These are phyloP conservation scores for Antrozous pallidus DNA, from an alignment of 2,797 vertebrate genomes.

Conservation along the genomic window DNA sequence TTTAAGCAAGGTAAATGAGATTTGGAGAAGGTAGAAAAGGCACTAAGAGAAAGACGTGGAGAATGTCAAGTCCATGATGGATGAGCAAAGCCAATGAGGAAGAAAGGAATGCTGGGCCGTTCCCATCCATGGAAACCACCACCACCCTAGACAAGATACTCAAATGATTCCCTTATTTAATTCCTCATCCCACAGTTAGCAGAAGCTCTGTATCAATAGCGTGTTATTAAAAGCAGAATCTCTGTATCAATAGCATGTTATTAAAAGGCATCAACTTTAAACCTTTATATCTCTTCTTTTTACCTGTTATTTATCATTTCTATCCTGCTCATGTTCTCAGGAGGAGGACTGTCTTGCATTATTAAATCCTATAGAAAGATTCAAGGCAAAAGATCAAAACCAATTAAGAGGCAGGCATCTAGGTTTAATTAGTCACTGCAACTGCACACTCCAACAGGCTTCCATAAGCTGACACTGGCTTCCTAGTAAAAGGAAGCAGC, in stretches of 20 bases:
- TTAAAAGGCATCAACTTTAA: conserved; percentile 31
- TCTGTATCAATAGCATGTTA: too few relatives aligned
- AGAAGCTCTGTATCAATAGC: neutral
- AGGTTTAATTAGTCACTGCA: conserved; percentile 59
- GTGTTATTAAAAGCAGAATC: too few relatives aligned
- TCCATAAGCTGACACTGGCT: conserved; percentile 13
- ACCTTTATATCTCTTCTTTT: neutral
- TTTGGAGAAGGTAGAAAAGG: neutral
- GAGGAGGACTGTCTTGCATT: conserved; percentile 45
- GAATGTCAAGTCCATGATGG: neutral
- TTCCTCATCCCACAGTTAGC: neutral
- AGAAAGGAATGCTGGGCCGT: neutral
- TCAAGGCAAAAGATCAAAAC: conserved; percentile 64
- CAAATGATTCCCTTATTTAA: neutral
- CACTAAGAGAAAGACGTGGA: neutral
- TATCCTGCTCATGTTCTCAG: conserved; percentile 32
- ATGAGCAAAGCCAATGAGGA: neutral
- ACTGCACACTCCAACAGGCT: neutral
- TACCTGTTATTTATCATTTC: conserved; percentile 49
- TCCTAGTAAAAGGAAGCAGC: conserved; percentile 16
- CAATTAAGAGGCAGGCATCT: conserved; percentile 62
- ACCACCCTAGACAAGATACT: neutral
- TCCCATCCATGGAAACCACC: neutral
- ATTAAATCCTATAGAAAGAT: conserved; percentile 62
- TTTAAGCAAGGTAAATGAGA: neutral